A percentile compares a stretch with the other conserved stretches of the same genome.
Conservation (phyloP, 2,797 vertebrate genomes). For the Thunnus albacares region DNA sequence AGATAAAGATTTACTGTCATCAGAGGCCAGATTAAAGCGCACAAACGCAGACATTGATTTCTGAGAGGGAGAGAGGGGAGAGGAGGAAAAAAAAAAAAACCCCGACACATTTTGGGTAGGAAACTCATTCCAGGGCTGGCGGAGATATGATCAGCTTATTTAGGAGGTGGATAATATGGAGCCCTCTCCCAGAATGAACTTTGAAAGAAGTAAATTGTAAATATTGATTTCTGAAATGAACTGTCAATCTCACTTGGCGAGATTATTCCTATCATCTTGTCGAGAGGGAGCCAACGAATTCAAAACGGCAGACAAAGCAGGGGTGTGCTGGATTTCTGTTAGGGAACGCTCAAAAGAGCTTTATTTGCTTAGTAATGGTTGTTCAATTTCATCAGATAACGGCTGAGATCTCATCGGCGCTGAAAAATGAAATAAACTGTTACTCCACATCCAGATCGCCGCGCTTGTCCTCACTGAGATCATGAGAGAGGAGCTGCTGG, state of each 20-base stretch:
- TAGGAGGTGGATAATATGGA: slow-evolving; percentile 96
- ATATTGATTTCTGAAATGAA: slow-evolving; percentile 99
- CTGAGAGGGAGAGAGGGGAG: slow-evolving; percentile 80
- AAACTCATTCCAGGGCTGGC: slow-evolving; percentile 95
- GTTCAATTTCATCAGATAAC: slow-evolving; percentile 96
- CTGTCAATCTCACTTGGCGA: slow-evolving; percentile 94
- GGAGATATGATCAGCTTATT: slow-evolving; percentile 99
- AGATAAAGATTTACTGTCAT: slow-evolving; percentile 99
- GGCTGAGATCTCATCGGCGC: slow-evolving; percentile 90
- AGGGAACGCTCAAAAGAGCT: slow-evolving; percentile 92
- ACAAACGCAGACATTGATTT: slow-evolving; percentile 97
- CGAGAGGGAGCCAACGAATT: slow-evolving; percentile 87
- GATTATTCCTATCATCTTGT: slow-evolving; percentile 96
- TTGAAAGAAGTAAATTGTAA: slow-evolving; percentile 99
- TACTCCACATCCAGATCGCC: slow-evolving; percentile 89
- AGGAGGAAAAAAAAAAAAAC: slow-evolving; percentile 72
- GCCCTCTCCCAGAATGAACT: slow-evolving; percentile 96
- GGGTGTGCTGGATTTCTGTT: slow-evolving; percentile 86
- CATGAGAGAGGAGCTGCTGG: slow-evolving; percentile 84
- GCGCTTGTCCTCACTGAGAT: slow-evolving; percentile 86
- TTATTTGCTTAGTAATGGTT: slow-evolving; percentile 91
- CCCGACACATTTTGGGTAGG: slow-evolving; percentile 92
- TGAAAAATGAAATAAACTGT: slow-evolving; percentile 93
- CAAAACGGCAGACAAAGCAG: slow-evolving; percentile 93
- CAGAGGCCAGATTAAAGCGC: slow-evolving; percentile 96